Base-by-base conservation (phyloP, 2,797 vertebrate genomes). In the Botia almorhae region DNA sequence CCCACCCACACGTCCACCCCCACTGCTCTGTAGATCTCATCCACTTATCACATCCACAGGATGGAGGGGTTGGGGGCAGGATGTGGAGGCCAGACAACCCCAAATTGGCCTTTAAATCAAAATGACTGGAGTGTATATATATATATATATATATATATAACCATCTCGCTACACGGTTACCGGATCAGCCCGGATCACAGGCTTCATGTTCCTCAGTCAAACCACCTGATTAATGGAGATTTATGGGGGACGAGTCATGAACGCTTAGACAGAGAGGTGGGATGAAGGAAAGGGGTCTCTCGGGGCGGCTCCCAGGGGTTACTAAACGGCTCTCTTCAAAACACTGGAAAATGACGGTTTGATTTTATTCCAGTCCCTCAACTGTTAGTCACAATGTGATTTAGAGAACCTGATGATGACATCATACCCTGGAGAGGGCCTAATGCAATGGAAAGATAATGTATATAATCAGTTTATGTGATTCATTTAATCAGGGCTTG, bases 61-160 rank as follows among this genome's bases (percentile, higher is more conserved):
- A 79, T 33, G 60, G 61, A 74, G 23, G 46, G 78, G 48, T 68
- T 19, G 23, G 87, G 84, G 82, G 58, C 11, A 7, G 0, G 12
- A 61, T 80, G 82, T 80, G 85, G 85, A 86, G 82, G 81, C 69
- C 79, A 56, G 87, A 80, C 70, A 14, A 81, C 29, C 76, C 85
- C 74, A 87, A 87, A 87, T 53, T 84, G 84, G 21, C 2, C 81
- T 84, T 79, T 91, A 89, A 91, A 92, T 92, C 89, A 88, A 81
- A 88, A 75, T 81, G 87, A 90, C 82, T 87, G 84, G 82, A 70
- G 81, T 3, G 8, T 74, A 81, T 46, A 46, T 46, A 10, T 46
- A 10, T 68, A 89, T 89, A 29, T 74, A 81, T 46, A 46, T 46
- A 10, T 46, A 10, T 68, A 89, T 89, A 33, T 72, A 60, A 70